These are phyloP conservation scores for Diadophis punctatus DNA, from an alignment of 2,113 vertebrate species.

Conservation along the genomic window DNA sequence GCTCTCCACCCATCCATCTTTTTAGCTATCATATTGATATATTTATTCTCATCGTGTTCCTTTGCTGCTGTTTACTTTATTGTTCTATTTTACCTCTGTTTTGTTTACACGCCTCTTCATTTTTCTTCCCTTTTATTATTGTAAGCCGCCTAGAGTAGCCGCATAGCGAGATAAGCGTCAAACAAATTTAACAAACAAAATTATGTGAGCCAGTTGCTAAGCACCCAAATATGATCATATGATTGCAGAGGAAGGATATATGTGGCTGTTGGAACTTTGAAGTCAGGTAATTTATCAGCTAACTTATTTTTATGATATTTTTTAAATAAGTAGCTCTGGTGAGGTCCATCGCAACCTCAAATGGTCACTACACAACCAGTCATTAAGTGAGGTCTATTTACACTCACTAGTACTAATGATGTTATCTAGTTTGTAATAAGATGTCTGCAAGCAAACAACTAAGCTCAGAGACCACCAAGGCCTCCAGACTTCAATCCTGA, in stretches of 20 bases:
- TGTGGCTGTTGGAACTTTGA: neutral
- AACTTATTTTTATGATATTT: neutral
- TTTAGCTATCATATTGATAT: neutral
- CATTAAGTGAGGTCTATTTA: neutral
- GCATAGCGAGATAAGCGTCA: neutral
- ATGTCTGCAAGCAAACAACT: neutral
- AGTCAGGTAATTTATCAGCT: neutral
- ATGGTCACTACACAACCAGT: neutral
- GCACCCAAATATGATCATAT: neutral
- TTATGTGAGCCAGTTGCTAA: neutral
- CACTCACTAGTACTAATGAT: neutral
- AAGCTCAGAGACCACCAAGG: neutral
- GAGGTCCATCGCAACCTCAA: neutral
- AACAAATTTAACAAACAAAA: neutral
- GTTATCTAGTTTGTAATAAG: neutral
- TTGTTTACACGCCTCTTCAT: neutral
- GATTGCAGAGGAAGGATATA: neutral
- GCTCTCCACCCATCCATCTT: neutral
- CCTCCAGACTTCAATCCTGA: neutral
- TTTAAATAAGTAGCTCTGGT: neutral
- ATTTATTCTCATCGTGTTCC: neutral
- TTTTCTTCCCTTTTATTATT: neutral
- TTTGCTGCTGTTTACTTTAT: neutral
- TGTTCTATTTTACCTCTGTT: neutral
- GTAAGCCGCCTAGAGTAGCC: neutral